phyloP scores from a whole-genome alignment of 2,797 vertebrate species.

The Myoxocephalus aenaeus region DNA sequence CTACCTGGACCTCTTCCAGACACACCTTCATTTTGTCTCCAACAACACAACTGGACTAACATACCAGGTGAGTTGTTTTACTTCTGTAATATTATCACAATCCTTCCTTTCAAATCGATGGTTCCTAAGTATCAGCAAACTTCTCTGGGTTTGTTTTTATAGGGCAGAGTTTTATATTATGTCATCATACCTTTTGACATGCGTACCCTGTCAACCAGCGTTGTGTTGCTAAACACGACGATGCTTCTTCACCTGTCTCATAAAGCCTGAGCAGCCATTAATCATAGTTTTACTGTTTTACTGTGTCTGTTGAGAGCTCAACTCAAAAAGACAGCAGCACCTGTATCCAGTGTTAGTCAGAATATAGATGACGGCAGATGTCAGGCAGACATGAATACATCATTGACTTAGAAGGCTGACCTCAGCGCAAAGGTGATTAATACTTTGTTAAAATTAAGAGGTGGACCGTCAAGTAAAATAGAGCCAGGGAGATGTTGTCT shows the following conservation, averaged over 20 bases:
- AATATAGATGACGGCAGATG: slow-evolving; percentile 40
- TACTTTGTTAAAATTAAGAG: neutral
- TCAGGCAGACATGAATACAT: slow-evolving; percentile 54
- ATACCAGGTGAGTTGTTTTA: slow-evolving; percentile 87
- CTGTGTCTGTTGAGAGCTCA: slow-evolving; percentile 35
- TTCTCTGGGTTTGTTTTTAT: neutral
- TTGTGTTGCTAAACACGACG: slow-evolving; percentile 65
- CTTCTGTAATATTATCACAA: neutral
- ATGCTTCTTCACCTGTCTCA: slow-evolving; percentile 47
- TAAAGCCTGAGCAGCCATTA: slow-evolving; percentile 67
- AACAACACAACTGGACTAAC: slow-evolving; percentile 88
- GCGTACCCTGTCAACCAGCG: slow-evolving; percentile 44
- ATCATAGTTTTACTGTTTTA: slow-evolving; percentile 67
- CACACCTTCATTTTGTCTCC: slow-evolving; percentile 95
- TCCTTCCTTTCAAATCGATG: neutral
- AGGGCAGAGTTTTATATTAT: slow-evolving; percentile 21
- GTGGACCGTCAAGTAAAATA: slow-evolving; percentile 9
- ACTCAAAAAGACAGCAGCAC: slow-evolving; percentile 40
- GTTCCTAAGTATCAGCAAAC: neutral
- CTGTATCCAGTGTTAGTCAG: slow-evolving; percentile 61
- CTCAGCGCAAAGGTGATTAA: slow-evolving; percentile 26
- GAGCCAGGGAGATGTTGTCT: neutral
- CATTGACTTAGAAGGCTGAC: slow-evolving; percentile 22
- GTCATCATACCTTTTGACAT: slow-evolving; percentile 18
- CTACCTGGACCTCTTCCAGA: slow-evolving; percentile 95